Conservation (phyloP, 2,797 vertebrate species). For the Meda fulgida region DNA sequence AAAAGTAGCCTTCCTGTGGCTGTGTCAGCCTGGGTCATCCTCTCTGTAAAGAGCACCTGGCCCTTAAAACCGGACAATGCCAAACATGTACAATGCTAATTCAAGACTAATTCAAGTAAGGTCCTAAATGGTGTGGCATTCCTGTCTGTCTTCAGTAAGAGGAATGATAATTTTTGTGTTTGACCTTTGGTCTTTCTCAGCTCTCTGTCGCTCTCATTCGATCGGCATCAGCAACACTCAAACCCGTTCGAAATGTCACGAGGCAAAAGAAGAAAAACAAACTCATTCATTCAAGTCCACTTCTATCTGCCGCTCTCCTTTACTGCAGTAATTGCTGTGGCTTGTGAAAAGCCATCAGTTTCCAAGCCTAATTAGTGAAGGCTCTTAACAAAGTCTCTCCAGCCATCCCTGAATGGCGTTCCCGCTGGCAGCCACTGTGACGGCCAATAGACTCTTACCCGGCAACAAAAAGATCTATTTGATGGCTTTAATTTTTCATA, state of each 20-base stretch:
- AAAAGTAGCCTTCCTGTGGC: constrained; percentile 48
- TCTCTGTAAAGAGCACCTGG: constrained; percentile 49
- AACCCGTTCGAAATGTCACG: constrained; percentile 54
- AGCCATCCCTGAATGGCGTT: constrained; percentile 84
- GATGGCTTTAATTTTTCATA: constrained; percentile 87
- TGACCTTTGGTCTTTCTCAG: constrained; percentile 48
- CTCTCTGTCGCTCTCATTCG: constrained; percentile 46
- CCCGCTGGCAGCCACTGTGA: constrained; percentile 82
- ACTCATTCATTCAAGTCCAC: constrained; percentile 59
- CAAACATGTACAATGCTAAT: constrained; percentile 45
- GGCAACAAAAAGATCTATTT: constrained; percentile 85
- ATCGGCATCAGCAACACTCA: constrained; percentile 55
- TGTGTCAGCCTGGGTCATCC: constrained; percentile 39
- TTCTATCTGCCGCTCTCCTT: constrained; percentile 59
- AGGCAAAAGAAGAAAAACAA: constrained; percentile 59
- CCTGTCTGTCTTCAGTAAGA: constrained; percentile 35
- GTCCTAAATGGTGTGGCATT: constrained; percentile 45
- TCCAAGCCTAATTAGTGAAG: constrained; percentile 91
- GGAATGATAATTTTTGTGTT: constrained; percentile 50
- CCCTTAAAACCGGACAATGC: constrained; percentile 29
- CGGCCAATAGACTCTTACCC: constrained; percentile 85
- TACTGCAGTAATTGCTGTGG: constrained; percentile 85
- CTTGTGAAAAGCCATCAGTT: constrained; percentile 93
- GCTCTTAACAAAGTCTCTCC: constrained; percentile 92
- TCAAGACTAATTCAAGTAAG: constrained; percentile 38